Evolutionary conservation across 2,888 invertebrate species (phyloP).

Genomic region (Phengaris alcon): DNA sequence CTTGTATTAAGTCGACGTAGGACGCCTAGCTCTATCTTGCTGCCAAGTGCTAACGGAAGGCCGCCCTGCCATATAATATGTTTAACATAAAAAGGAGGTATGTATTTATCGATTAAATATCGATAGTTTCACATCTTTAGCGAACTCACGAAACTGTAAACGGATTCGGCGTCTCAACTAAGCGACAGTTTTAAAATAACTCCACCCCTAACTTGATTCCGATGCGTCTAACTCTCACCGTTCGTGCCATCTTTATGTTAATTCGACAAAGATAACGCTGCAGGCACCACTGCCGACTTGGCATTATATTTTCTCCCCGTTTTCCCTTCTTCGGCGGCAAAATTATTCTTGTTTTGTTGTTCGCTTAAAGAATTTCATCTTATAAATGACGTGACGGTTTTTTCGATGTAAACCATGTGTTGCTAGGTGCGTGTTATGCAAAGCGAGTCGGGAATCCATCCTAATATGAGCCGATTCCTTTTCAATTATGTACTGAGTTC

Average conservation of each 20-base stretch:
- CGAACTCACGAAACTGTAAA: constrained; percentile 64
- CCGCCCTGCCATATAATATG: too few relatives aligned
- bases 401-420: constrained; percentile 58
- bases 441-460: background rate
- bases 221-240: constrained; percentile 63
- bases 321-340: constrained; percentile 40
- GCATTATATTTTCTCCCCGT: constrained; percentile 35
- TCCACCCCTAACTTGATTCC: constrained; percentile 73
- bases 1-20: too few relatives aligned
- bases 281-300: constrained; percentile 37
- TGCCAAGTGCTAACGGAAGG: too few relatives aligned
- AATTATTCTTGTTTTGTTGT: constrained; percentile 44
- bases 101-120: constrained; percentile 31
- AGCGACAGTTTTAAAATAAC: constrained; percentile 77
- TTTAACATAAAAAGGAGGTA: background rate
- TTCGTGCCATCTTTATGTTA: constrained; percentile 71
- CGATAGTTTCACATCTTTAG: constrained; percentile 35
- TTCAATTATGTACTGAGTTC: constrained; percentile 29
- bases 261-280: constrained; percentile 60
- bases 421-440: constrained; percentile 52
- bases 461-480: constrained; percentile 9
- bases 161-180: constrained; percentile 75
- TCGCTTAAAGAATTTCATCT: constrained; percentile 56
- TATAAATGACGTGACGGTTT: constrained; percentile 61
- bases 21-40: too few relatives aligned